Evolutionary conservation across 2,797 vertebrate species (phyloP).

Genomic region (Muraenolepis orangiensis): DNA sequence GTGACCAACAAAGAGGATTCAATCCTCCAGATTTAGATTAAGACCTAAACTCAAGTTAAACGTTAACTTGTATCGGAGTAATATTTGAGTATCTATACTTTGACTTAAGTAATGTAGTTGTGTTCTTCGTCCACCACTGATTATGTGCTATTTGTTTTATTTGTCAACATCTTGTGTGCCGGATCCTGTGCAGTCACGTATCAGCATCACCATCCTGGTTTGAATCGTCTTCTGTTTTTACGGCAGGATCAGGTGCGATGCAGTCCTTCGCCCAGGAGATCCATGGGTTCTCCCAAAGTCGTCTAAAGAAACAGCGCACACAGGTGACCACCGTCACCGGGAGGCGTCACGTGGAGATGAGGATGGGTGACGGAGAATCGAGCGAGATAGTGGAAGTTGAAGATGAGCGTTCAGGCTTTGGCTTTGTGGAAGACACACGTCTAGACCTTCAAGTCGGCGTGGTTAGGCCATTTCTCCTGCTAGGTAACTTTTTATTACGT

Average conservation of each 20-base stretch:
- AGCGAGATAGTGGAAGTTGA: constrained; percentile 70
- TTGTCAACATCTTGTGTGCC: background rate
- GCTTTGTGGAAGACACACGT: constrained; percentile 82
- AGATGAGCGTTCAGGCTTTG: constrained; percentile 66
- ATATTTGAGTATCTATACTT: too few species aligned
- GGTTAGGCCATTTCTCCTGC: constrained; percentile 79
- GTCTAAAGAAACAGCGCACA: constrained; percentile 85
- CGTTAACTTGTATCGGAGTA: too few species aligned
- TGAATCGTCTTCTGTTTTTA: background rate
- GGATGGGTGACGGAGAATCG: constrained; percentile 73
- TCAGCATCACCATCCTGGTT: background rate
- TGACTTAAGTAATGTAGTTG: too few species aligned
- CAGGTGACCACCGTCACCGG: constrained; percentile 85
- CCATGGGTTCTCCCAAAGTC: constrained; percentile 79
- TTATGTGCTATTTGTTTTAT: background rate
- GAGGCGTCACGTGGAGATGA: constrained; percentile 81
- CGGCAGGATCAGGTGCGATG: constrained; percentile 68
- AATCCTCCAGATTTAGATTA: too few species aligned
- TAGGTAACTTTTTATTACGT: background rate
- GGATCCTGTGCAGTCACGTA: background rate
- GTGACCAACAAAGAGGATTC: too few species aligned
- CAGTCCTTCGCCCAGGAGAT: constrained; percentile 86
- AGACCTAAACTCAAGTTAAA: too few species aligned
- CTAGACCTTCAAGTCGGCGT: constrained; percentile 87
- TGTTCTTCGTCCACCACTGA: too few species aligned